Evolutionary conservation across 92 coral and sea anemone species (phyloP).

Genomic region (Hydrozoanthus gracilis): DNA sequence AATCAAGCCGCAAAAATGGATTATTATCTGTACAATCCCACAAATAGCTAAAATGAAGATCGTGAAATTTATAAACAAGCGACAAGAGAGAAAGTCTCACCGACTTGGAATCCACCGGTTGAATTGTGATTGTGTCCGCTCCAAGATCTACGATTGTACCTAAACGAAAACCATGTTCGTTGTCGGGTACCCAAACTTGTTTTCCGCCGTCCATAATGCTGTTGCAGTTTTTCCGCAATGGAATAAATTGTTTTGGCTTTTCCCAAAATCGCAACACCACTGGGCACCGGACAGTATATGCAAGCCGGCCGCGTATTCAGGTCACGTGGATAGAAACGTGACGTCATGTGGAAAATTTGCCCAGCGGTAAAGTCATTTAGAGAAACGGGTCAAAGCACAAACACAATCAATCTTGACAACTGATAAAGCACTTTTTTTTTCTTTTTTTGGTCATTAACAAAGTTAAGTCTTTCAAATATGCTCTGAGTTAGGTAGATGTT

Average conservation of each 20-base stretch:
- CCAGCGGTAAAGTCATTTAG: neutral
- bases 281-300: conserved; percentile 21
- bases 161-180: conserved; percentile 91
- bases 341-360: conserved; percentile 25
- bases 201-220: conserved; percentile 79
- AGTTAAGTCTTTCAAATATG: too few species aligned
- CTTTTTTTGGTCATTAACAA: too few species aligned
- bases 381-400: neutral
- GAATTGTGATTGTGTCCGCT: conserved; percentile 84
- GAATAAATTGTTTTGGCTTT: neutral
- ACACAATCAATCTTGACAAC: too few species aligned
- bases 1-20: conserved; percentile 21
- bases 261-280: conserved; percentile 4
- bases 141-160: conserved; percentile 94
- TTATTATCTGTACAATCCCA: conserved; percentile 6
- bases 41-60: neutral
- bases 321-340: conserved; percentile 37
- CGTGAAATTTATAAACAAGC: conserved; percentile 3
- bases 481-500: too few species aligned
- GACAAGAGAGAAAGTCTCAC: neutral
- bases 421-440: too few species aligned
- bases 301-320: conserved; percentile 33
- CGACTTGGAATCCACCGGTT: conserved; percentile 70
- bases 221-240: neutral
- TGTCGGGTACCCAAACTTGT: conserved; percentile 96